Conservation (phyloP, 2,888 invertebrate species). For the Caenorhabditis sulstoni region DNA sequence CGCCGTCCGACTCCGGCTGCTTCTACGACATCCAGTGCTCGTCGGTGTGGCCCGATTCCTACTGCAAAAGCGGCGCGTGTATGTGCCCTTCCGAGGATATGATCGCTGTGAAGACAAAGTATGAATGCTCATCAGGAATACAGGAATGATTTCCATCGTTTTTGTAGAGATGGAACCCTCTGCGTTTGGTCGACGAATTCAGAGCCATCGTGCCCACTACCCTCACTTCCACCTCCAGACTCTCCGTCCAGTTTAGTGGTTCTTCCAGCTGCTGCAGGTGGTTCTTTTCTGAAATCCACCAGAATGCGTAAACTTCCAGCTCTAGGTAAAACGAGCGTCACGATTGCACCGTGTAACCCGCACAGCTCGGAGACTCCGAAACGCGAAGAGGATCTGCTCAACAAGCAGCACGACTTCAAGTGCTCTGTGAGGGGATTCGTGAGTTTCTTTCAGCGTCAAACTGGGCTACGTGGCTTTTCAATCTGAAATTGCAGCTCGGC, state of each 20-base stretch:
- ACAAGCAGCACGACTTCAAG: constrained; percentile 63
- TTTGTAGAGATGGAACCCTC: constrained; percentile 67
- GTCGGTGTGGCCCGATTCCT: constrained; percentile 72
- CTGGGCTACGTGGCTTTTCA: too few species aligned
- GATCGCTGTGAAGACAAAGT: constrained; percentile 72
- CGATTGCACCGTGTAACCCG: constrained; percentile 68
- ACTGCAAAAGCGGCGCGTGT: constrained; percentile 68
- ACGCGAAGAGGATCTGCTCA: constrained; percentile 60
- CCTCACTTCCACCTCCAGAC: constrained; percentile 70
- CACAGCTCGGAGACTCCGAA: constrained; percentile 57
- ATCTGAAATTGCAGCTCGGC: constrained; percentile 59
- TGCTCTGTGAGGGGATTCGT: constrained; percentile 62
- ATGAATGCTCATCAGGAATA: background rate
- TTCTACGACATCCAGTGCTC: constrained; percentile 71
- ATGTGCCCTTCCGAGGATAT: constrained; percentile 72
- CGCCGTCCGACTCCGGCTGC: constrained; percentile 69
- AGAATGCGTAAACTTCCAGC: background rate
- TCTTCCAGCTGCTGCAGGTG: constrained; percentile 66
- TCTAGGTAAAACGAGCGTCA: constrained; percentile 65
- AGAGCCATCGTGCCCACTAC: constrained; percentile 70
- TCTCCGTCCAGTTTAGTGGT: constrained; percentile 68
- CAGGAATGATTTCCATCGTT: background rate
- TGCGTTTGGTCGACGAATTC: constrained; percentile 67
- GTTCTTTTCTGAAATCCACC: too few species aligned
- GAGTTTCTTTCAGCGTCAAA: constrained; percentile 14